phyloP scores from a whole-genome alignment of 2,113 vertebrate genomes.

The Synchiropus splendidus region DNA sequence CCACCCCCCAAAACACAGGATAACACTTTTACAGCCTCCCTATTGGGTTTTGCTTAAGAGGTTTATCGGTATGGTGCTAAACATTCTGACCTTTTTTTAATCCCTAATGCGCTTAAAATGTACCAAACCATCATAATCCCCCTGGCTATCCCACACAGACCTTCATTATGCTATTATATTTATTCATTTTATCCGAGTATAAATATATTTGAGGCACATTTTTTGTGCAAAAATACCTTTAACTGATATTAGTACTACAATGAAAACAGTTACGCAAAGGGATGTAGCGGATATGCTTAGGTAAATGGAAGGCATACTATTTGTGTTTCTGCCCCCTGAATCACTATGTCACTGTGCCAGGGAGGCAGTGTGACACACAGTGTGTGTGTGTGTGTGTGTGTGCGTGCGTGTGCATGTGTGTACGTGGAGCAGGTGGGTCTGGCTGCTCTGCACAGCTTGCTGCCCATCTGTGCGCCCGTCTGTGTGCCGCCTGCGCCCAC shows the following conservation, averaged over 20 bases:
- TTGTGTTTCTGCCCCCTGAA: conserved; percentile 41
- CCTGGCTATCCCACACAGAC: conserved; percentile 67
- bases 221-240: too few relatives aligned
- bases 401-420: conserved; percentile 34
- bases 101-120: conserved; percentile 77
- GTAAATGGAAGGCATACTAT: conserved; percentile 3
- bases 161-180: conserved; percentile 66
- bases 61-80: conserved; percentile 74
- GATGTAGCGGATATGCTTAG: conserved; percentile 13
- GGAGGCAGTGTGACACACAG: conserved; percentile 36
- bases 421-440: conserved; percentile 70
- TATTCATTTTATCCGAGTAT: conserved; percentile 27
- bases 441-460: conserved; percentile 69
- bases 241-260: neutral
- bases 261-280: conserved; percentile 2
- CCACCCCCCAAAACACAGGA: conserved; percentile 61
- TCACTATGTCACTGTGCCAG: conserved; percentile 31
- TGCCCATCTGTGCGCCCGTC: conserved; percentile 75
- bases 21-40: conserved; percentile 63
- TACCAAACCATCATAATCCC: conserved; percentile 69
- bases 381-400: conserved; percentile 25
- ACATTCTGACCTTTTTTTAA: conserved; percentile 78
- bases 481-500: conserved; percentile 68
- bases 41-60: conserved; percentile 74
- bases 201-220: conserved; percentile 28